Evolutionary conservation across 2,797 vertebrate genomes (phyloP).

Genomic region (Decapterus maruadsi): DNA sequence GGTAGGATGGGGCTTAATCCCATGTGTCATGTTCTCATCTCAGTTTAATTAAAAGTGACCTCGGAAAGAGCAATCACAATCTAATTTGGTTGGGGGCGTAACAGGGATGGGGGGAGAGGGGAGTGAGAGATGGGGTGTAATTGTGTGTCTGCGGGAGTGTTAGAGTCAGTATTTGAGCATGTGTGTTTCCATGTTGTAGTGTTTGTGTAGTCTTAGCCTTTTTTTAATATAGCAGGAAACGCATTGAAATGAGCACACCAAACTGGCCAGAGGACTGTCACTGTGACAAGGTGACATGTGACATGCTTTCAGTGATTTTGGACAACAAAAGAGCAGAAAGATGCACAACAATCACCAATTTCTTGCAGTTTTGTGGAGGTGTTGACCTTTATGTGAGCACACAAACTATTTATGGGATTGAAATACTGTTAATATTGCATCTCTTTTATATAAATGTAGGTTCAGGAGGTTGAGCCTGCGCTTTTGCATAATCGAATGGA

Average conservation of each 20-base stretch:
- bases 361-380: neutral
- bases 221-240: conserved; percentile 10
- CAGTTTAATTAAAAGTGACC: conserved; percentile 88
- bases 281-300: neutral
- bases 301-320: conserved; percentile 10
- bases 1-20: conserved; percentile 80
- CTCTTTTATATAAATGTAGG: neutral
- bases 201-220: conserved; percentile 9
- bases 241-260: neutral
- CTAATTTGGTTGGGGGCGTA: conserved; percentile 81
- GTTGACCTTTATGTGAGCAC: neutral
- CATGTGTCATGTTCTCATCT: conserved; percentile 81
- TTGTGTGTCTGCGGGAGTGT: conserved; percentile 46
- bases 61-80: conserved; percentile 84
- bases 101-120: conserved; percentile 60
- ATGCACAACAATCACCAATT: neutral
- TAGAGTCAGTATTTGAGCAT: conserved; percentile 12
- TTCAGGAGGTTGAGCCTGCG: neutral
- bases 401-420: neutral
- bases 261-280: conserved; percentile 14
- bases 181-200: neutral
- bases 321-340: neutral
- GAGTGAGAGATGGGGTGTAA: conserved; percentile 60
- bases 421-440: neutral
- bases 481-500: neutral